phyloP scores from a whole-genome alignment of 2,797 vertebrate genomes.

The Chloroceryle inda region DNA sequence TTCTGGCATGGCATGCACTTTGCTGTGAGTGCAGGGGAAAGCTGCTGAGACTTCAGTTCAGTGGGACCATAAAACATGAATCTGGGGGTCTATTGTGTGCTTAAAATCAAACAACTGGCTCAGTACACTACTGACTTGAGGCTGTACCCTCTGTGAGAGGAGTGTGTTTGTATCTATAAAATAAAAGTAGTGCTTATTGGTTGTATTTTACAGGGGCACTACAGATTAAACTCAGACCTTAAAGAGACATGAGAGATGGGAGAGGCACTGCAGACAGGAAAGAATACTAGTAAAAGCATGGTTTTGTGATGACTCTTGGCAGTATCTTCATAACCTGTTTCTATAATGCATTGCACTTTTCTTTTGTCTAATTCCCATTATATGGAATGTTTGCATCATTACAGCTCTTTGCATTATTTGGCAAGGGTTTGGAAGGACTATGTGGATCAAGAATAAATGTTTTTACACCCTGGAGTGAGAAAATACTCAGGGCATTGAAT shows the following conservation, averaged over 20 bases:
- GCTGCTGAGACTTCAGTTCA: background rate
- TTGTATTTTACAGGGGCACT: background rate
- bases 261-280: background rate
- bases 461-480: constrained; percentile 47
- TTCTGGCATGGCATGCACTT: background rate
- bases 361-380: constrained; percentile 18
- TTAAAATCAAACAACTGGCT: background rate
- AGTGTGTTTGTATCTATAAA: background rate
- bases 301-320: constrained; percentile 6
- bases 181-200: background rate
- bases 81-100: background rate
- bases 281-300: background rate
- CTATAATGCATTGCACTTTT: constrained; percentile 5
- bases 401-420: constrained; percentile 47
- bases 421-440: background rate
- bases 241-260: background rate
- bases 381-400: background rate
- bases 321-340: constrained; percentile 2
- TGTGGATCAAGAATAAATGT: constrained; percentile 49
- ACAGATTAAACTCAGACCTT: background rate
- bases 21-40: background rate
- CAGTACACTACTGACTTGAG: background rate
- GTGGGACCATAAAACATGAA: background rate
- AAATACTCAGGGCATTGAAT: constrained; percentile 23
- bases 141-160: fast-evolving